A percentile compares a stretch with the other conserved stretches of the same genome.
These are phyloP conservation scores for Dyspetes luteomarginatus DNA, from an alignment of 2,888 invertebrate species.

Conservation along the genomic window DNA sequence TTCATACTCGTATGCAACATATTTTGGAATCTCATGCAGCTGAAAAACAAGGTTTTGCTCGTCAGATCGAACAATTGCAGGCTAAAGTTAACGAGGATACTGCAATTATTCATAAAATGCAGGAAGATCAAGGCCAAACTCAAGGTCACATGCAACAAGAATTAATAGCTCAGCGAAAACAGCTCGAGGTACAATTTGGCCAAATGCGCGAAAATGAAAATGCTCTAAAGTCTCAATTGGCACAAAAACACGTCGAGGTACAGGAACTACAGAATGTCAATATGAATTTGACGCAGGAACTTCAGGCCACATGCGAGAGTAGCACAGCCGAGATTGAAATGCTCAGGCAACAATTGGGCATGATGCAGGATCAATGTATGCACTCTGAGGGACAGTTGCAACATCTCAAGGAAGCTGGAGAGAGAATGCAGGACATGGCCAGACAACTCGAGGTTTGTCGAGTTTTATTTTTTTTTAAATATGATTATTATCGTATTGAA, in stretches of 20 bases:
- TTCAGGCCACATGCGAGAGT: slow-evolving; percentile 79
- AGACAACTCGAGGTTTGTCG: slow-evolving; percentile 85
- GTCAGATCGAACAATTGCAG: slow-evolving; percentile 87
- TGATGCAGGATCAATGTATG: slow-evolving; percentile 79
- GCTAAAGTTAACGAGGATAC: slow-evolving; percentile 86
- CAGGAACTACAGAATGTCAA: slow-evolving; percentile 81
- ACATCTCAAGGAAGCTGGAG: slow-evolving; percentile 84
- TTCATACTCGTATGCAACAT: slow-evolving; percentile 87
- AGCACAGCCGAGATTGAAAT: slow-evolving; percentile 79
- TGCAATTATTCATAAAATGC: slow-evolving; percentile 84
- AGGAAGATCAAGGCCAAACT: slow-evolving; percentile 85
- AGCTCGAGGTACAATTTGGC: slow-evolving; percentile 87
- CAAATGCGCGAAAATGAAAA: slow-evolving; percentile 85
- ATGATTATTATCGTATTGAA: slow-evolving; percentile 2
- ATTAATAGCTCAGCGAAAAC: slow-evolving; percentile 86
- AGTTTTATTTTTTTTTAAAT: neutral
- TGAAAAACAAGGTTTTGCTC: slow-evolving; percentile 86
- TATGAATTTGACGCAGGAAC: slow-evolving; percentile 76
- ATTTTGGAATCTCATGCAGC: slow-evolving; percentile 85
- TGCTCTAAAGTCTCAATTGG: slow-evolving; percentile 79
- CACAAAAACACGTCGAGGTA: slow-evolving; percentile 84
- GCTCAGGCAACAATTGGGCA: slow-evolving; percentile 76
- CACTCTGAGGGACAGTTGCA: slow-evolving; percentile 79
- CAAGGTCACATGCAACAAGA: slow-evolving; percentile 83
- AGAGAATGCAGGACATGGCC: slow-evolving; percentile 84